These are phyloP conservation scores for Tenualosa ilisha DNA, from an alignment of 2,797 vertebrate genomes.

Conservation along the genomic window DNA sequence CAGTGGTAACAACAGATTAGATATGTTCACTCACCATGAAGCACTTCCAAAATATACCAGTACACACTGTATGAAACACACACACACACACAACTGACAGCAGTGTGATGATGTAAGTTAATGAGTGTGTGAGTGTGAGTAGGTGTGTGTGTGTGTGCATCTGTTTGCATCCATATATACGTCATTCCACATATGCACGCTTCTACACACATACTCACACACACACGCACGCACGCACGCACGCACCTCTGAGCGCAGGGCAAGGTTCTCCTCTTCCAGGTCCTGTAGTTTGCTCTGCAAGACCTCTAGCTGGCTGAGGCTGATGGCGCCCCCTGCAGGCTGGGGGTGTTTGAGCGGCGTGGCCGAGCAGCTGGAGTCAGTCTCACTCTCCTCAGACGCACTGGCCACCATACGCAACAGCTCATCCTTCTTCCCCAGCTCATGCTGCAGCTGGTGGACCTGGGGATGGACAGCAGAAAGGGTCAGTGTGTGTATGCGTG, in stretches of 20 bases:
- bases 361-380: conserved; percentile 85
- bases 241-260: conserved; percentile 86
- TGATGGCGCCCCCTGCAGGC: conserved; percentile 66
- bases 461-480: not conserved
- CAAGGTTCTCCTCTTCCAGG: conserved; percentile 92
- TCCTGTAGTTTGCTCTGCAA: conserved; percentile 90
- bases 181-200: not conserved
- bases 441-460: conserved; percentile 81
- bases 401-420: conserved; percentile 90
- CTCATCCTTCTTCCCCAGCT: conserved; percentile 93
- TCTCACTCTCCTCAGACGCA: conserved; percentile 93
- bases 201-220: not conserved
- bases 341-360: conserved; percentile 80
- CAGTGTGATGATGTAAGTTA: too few relatives aligned
- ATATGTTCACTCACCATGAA: not conserved
- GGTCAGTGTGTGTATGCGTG: not conserved
- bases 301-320: conserved; percentile 86
- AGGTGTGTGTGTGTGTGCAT: too few relatives aligned
- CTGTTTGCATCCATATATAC: too few relatives aligned
- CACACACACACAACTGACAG: not conserved
- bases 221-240: not conserved
- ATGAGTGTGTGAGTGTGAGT: too few relatives aligned
- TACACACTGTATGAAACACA: not conserved
- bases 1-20: not conserved
- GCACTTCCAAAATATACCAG: not conserved